Base-by-base conservation (phyloP, 1,140 invertebrate species). In the Teleogryllus occipitalis region DNA sequence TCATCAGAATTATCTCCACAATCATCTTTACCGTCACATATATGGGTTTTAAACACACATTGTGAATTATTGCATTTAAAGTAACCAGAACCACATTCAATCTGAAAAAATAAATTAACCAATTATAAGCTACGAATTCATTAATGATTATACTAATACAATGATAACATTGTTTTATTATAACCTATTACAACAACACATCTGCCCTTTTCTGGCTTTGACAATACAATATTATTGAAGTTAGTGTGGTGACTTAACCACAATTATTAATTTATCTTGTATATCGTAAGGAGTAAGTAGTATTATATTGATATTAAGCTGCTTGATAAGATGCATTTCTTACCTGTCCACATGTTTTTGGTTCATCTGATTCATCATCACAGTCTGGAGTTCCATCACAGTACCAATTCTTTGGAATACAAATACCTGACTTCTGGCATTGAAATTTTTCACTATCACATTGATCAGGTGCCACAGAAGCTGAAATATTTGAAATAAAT, bases 1-100 rank as follows among this genome's bases (percentile, higher is more conserved):
- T 99, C 98, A 86, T 99, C 98, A 0, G 94, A 96, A 76, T 92
- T 91, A 86, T 99, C 98, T 0, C 95, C 95, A 85, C 98, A 99
- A 85, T 99, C 97, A 85, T 98, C 94, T 82, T 93, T 93, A 0
- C 96, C 96, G 85, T 99, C 97, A 86, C 98, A 99, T 47, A 99
- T 94, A 87, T 97, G 97, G 0, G 96, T 92, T 84, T 95, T 95
- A 86, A 96, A 96, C 1, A 99, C 92, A 85, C 98, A 99, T 27
- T 94, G 92, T 0, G 91, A 92, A 85, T 97, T 98, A 80, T 93
- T 91, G 85, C 95, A 96, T 83, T 93, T 95, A 87, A 93, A 96
- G 86, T 94, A 95, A 74, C 93, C 94, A 39, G 88, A 87, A 22
- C 92, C 91, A 84, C 92, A 95, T 48, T 90, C 89, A 72, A 91